Percentiles rank a stretch among this genome's conserved stretches.
These are phyloP conservation scores for Drosophila simulans DNA, from an alignment of 1,140 invertebrate species.

Conservation along the genomic window DNA sequence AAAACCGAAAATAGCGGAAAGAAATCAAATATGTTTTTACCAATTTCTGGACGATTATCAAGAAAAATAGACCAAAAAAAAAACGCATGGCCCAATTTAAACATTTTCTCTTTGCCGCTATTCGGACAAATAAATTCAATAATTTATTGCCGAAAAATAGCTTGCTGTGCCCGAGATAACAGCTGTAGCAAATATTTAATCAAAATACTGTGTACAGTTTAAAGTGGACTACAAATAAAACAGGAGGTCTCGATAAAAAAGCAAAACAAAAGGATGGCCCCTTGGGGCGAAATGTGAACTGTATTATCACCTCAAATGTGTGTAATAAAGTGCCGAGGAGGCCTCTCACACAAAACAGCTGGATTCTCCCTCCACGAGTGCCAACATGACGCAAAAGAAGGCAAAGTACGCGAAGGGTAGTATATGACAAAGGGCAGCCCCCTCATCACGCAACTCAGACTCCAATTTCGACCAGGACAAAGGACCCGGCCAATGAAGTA, in stretches of 20 bases:
- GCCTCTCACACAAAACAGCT: conserved; percentile 52
- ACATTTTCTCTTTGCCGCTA: conserved; percentile 18
- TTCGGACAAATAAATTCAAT: conserved; percentile 64
- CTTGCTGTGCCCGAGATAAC: conserved; percentile 61
- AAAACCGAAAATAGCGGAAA: conserved; percentile 8
- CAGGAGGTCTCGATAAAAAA: conserved; percentile 4
- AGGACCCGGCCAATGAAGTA: conserved; percentile 69
- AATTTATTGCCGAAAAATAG: conserved; percentile 67
- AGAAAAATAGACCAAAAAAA: conserved; percentile 41
- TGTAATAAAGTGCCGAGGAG: conserved; percentile 74
- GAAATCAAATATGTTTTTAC: conserved; percentile 70
- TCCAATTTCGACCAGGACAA: conserved; percentile 39
- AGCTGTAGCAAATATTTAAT: conserved; percentile 76
- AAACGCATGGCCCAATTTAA: conserved; percentile 27
- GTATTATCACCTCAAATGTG: conserved; percentile 82
- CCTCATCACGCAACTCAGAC: conserved; percentile 2
- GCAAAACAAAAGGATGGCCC: conserved; percentile 27
- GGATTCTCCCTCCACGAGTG: conserved; percentile 6
- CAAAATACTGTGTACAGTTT: conserved; percentile 50
- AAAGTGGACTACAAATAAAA: conserved; percentile 20
- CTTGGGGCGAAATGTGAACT: conserved; percentile 54
- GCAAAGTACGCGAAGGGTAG: conserved; percentile 39
- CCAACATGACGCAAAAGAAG: conserved; percentile 32
- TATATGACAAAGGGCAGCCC: conserved; percentile 56
- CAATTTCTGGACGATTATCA: conserved; percentile 77